A percentile compares a stretch with the other conserved stretches of the same genome.
These are phyloP conservation scores for Hemithea aestivaria DNA, from an alignment of 2,888 invertebrate species.

Conservation along the genomic window DNA sequence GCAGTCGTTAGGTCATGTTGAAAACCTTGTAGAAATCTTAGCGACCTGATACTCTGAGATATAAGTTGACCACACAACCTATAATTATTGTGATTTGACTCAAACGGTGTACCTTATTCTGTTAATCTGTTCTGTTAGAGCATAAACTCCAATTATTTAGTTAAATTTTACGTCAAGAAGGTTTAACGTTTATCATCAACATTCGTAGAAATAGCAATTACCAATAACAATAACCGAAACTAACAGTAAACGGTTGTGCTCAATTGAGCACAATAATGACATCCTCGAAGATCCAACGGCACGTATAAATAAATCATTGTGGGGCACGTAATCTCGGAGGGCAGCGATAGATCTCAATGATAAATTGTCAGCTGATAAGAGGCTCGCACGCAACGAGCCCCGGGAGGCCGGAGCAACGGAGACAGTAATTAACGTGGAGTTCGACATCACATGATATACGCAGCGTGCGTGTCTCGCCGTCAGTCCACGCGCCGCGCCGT, in stretches of 20 bases:
- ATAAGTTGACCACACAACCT: too few species aligned
- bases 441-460: slow-evolving; percentile 41
- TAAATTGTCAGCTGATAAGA: slow-evolving; percentile 44
- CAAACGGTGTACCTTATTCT: too few species aligned
- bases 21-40: too few species aligned
- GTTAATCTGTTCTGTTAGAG: too few species aligned
- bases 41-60: too few species aligned
- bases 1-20: too few species aligned
- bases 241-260: slow-evolving; percentile 6
- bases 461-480: slow-evolving; percentile 31
- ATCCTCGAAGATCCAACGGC: slow-evolving; percentile 14
- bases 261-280: slow-evolving; percentile 16
- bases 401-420: slow-evolving; percentile 27
- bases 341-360: slow-evolving; percentile 31
- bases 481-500: slow-evolving; percentile 24
- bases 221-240: too few species aligned
- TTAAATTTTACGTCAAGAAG: too few species aligned
- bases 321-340: slow-evolving; percentile 27
- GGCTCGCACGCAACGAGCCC: slow-evolving; percentile 28
- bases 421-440: slow-evolving; percentile 43
- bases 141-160: too few species aligned
- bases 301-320: slow-evolving; percentile 26
- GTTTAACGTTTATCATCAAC: too few species aligned
- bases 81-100: too few species aligned
- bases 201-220: too few species aligned